Conservation (phyloP, 2,113 vertebrate species). For the Suricata suricatta region DNA sequence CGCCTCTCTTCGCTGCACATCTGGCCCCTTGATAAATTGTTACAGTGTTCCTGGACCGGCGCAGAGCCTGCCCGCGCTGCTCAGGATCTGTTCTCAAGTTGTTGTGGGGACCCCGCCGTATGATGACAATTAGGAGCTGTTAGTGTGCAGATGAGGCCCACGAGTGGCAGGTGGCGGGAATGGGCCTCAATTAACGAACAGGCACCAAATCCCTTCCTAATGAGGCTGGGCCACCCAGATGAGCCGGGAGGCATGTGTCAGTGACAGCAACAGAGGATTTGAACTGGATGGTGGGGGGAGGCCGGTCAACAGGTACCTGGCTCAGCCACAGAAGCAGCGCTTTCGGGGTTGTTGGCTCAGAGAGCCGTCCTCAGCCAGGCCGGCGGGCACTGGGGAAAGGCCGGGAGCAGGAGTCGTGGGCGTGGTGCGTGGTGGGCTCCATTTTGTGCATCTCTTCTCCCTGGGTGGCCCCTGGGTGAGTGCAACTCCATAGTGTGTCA, state of each 20-base stretch:
- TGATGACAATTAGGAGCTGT: constrained; percentile 87
- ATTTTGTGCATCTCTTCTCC: not conserved
- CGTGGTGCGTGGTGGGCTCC: fast-evolving
- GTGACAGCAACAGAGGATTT: constrained; percentile 78
- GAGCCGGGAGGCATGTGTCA: constrained; percentile 80
- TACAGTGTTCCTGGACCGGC: constrained; percentile 66
- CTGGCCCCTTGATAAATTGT: constrained; percentile 83
- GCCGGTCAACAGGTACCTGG: constrained; percentile 82
- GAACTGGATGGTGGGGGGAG: constrained; percentile 60
- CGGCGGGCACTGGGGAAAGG: not conserved
- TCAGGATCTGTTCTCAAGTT: constrained; percentile 87
- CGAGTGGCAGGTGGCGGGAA: constrained; percentile 86
- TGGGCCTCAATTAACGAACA: constrained; percentile 86
- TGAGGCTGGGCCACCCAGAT: constrained; percentile 87
- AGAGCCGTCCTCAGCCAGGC: not conserved
- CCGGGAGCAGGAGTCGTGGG: not conserved
- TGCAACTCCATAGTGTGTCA: not conserved
- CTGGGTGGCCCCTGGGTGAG: not conserved
- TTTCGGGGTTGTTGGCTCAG: not conserved
- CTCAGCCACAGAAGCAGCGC: not conserved
- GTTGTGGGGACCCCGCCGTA: constrained; percentile 82
- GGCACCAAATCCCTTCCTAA: constrained; percentile 87
- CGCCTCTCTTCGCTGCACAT: constrained; percentile 78
- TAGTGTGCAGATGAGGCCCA: constrained; percentile 86
- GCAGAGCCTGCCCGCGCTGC: constrained; percentile 71